Evolutionary conservation across 2,888 invertebrate species (phyloP), one percentile per base, ranked within the genome.

Genomic region (Leptopterna dolabrata): DNA sequence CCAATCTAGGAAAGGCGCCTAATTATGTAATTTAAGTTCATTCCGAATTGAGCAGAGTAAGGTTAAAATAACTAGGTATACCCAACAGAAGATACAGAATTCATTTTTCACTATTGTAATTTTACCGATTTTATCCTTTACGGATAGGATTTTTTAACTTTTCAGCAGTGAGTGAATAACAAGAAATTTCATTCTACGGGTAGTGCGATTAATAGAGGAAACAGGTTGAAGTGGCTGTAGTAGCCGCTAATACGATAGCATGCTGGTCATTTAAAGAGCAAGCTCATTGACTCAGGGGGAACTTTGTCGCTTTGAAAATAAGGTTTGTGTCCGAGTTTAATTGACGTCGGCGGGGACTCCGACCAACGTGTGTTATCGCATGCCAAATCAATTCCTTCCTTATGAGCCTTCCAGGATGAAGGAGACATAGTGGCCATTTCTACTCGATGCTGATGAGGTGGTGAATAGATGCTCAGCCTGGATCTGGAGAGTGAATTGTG

Each of bases 381-480:
- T 83, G 70, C 83, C 83, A 71, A 83, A 83, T 83, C 83, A 83
- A 83, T 83, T 83, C 83, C 71, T 83, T 83, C 83, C 83, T 83
- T 83, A 83, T 83, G 83, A 83, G 70, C 83, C 83, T 83, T 83
- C 83, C 24, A 55, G 63, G 43, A 83, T 70, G 83, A 70, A 83
- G 70, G 63, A 83, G 83, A 83, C 83, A 83, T 83, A 83, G 83
- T 83, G 83, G 83, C 83, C 83, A 83, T 83, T 83, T 83, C 83
- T 36, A 83, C 63, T 83, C 83, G 83, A 83, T 83, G 83, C 83
- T 83, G 83, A 83, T 83, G 83, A 83, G 83, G 83, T 83, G 83
- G 83, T 83, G 83, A 83, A 83, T 83, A 83, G 83, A 83, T 83
- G 83, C 83, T 83, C 41, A 83, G 71, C 83, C 83, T 14, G 47